A percentile compares a stretch with the other conserved stretches of the same genome.
Evolutionary conservation across 2,888 invertebrate genomes (phyloP).

Genomic region (Hydrotaea cyrtoneurina): DNA sequence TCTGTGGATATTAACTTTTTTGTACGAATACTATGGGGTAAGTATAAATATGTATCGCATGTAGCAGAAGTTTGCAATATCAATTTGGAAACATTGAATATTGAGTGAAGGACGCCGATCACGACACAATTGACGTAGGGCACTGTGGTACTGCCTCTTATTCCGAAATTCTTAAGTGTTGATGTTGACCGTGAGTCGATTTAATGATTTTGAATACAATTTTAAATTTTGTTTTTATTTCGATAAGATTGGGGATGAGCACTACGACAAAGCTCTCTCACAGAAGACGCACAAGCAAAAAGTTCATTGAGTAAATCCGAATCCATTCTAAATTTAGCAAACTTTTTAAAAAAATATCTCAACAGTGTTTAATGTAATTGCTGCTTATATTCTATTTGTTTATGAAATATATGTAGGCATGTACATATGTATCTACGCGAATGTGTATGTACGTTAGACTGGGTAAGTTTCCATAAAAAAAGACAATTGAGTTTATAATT

Average conservation of each 20-base stretch:
- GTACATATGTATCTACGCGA: neutral
- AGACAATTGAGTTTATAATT: no score
- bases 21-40: neutral
- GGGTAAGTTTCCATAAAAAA: no score
- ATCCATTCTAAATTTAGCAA: slow-evolving; percentile 61
- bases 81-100: slow-evolving; percentile 54
- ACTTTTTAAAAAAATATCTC: slow-evolving; percentile 1
- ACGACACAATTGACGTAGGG: slow-evolving; percentile 50
- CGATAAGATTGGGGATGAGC: slow-evolving; percentile 4
- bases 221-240: slow-evolving; percentile 69
- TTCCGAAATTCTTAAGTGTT: slow-evolving; percentile 65
- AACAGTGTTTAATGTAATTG: slow-evolving; percentile 19
- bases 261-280: slow-evolving; percentile 19
- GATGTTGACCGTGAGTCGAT: slow-evolving; percentile 76
- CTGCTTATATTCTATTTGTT: slow-evolving; percentile 10
- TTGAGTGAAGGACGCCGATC: slow-evolving; percentile 63
- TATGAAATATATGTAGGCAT: slow-evolving; percentile 10
- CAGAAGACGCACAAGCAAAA: slow-evolving; percentile 45
- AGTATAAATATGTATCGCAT: slow-evolving; percentile 8
- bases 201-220: slow-evolving; percentile 71
- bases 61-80: slow-evolving; percentile 10
- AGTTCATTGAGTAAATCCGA: slow-evolving; percentile 55
- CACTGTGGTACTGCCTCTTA: slow-evolving; percentile 41
- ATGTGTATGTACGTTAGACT: neutral
- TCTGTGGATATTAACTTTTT: neutral